Evolutionary conservation across 2,113 vertebrate genomes (phyloP), one percentile per base, ranked within the genome.

Genomic region (Noturus placidus): DNA sequence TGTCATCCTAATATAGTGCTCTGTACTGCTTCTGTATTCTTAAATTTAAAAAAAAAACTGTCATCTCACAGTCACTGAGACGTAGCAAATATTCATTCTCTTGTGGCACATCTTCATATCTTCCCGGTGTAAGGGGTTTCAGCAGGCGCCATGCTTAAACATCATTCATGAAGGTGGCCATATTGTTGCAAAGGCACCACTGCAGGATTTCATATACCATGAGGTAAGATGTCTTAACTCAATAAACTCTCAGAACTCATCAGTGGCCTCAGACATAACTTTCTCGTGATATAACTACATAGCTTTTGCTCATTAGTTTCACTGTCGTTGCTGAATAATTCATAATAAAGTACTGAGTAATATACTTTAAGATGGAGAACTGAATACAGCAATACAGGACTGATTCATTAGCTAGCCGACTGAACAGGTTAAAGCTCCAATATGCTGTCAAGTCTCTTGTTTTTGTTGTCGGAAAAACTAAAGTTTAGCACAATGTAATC

Each of bases 1-100:
- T 76, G 74, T 87, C 74, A 61, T 65, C 61, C 83, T 88, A 87
- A 88, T 84, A 84, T 81, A 88, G 74, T 72, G 61, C 17, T 70
- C 70, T 77, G 30, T 50, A 65, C 42, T 82, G 70, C 69, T 82
- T 52, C 69, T 42, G 59, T 46, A 88, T 85, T 72, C 52, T 61
- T 83, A 54, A 6, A 52, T 42, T 33, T 50, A 46, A 65, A 57
- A 85, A 76, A 76, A 10, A 33, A 38, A 70, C 70, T 85, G 78
- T 86, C 84, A 88, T 74, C 42, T 89, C 65, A 81, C 11, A 82
- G 54, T 82, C 85, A 87, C 63, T 74, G 85, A 69, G 74, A 76
- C 65, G 8, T 35, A 80, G 78, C 59, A 81, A 88, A 61, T 46
- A 33, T 82, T 85, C 77, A 82, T 82, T 87, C 52, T 50, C 14